phyloP scores from a whole-genome alignment of 1,140 invertebrate species.

The Bombus ignitus region DNA sequence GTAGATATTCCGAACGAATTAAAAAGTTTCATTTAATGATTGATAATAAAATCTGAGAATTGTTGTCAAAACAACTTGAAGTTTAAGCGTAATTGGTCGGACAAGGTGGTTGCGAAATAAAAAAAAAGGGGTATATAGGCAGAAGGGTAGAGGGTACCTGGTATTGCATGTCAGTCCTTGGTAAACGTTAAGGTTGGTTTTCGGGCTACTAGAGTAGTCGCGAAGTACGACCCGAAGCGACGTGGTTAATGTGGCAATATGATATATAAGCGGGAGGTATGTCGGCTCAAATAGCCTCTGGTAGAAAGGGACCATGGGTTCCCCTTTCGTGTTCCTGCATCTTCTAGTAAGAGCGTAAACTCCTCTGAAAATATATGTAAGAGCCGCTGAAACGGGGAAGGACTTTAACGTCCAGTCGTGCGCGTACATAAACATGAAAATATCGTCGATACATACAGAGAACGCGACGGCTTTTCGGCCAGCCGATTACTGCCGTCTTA shows the following conservation, averaged over 20 bases:
- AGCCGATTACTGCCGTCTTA: conserved; percentile 68
- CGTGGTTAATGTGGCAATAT: conserved; percentile 73
- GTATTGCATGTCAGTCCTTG: conserved; percentile 49
- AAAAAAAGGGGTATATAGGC: conserved; percentile 15
- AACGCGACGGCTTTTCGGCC: conserved; percentile 57
- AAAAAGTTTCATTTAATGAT: no score
- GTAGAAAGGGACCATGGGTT: conserved; percentile 37
- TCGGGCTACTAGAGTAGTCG: conserved; percentile 66
- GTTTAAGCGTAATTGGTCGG: no score
- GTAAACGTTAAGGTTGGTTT: conserved; percentile 52
- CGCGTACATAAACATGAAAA: conserved; percentile 70
- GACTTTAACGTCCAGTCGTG: conserved; percentile 63
- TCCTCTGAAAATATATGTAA: conserved; percentile 57
- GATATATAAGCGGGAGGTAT: conserved; percentile 69
- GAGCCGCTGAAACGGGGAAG: conserved; percentile 64
- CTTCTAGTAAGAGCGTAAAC: conserved; percentile 54
- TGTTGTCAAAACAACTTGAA: no score
- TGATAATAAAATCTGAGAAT: no score
- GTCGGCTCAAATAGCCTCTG: conserved; percentile 65
- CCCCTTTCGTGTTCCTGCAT: conserved; percentile 35
- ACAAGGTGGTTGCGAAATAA: background rate
- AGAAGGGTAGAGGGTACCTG: conserved; percentile 11
- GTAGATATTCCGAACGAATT: no score
- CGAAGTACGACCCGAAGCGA: conserved; percentile 64
- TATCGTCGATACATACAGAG: conserved; percentile 52